Base-by-base conservation (phyloP, 2,113 vertebrate genomes). In the Buteo buteo region DNA sequence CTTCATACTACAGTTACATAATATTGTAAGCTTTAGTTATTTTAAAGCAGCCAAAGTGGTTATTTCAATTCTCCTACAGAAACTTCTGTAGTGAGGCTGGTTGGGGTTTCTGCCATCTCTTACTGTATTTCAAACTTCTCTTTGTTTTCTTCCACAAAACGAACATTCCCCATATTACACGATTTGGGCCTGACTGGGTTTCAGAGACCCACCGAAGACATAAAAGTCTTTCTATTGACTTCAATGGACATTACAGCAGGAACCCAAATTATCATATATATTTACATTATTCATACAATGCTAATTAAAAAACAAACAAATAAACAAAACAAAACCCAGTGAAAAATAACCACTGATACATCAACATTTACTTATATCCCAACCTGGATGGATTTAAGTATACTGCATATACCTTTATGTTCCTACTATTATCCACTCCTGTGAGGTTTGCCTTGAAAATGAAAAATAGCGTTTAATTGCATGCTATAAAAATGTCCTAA, bases 371-470 rank as follows among this genome's bases (percentile, higher is more conserved):
- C 95, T 97, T 93, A 92, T 86, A 95, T 88, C 90, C 84, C 97
- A 98, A 95, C 90, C 90, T 90, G 91, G 69, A 69, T 71, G 62
- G 70, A 91, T 94, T 92, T 70, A 71, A 94, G 50, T n/a, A 55
- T 15, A 93, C 70, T 82, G 76, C 70, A 94, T 96, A 95, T 93
- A 95, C 94, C 97, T 96, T 59, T 78, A 71, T 72, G 62, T 47
- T 94, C 49, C 62, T 74, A 95, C 72, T 81, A 59, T 61, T 67
- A 86, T 74, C 96, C 87, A 47, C 58, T 97, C 78, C 57, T 70
- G 57, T 87, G 82, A 92, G 86, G 86, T 93, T 98, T 97, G 92
- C 98, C 98, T 98, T 97, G 96, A 74, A 90, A 96, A 98, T 79
- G 97, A 93, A 95, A 94, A 89, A 42, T 9, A 81, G 80, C 11